Base-by-base conservation (phyloP, 1,140 invertebrate species). In the Epicauta chinensis region DNA sequence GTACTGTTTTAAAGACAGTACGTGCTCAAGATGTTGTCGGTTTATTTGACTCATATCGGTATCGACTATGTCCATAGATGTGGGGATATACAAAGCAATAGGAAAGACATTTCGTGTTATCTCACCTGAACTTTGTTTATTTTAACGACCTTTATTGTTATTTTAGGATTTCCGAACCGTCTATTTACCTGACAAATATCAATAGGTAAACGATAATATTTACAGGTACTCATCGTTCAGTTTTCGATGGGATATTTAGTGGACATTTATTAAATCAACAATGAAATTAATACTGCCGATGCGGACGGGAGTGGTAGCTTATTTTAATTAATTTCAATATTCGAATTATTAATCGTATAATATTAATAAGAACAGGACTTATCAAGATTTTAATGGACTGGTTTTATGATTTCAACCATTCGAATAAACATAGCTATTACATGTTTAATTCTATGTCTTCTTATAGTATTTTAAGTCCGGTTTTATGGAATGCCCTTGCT, bases 31-130 rank as follows among this genome's bases (percentile, higher is more conserved):
- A 29, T 49, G 39, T 43, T 44, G 49, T 29, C 45, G 32, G 45
- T 40, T 50, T 55, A 46, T 55, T 55, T 49, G 46, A 43, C 40
- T 55, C 43, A 50, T 55, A 55, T 48, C 37, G 31, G 39, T 55
- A 55, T 50, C 44, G 47, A 10, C 23, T 23, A 23, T 3, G 7
- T n/a, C 15, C 38, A n/a, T 5, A 12, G 46, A 49, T 29, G 40
- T n/a, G 34, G 30, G 15, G 35, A 30, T 5, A 23, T 23, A 23
- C 23, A 23, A 23, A n/a, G n/a, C 23, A 23, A 23, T 23, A 23
- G 23, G 4, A 5, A 7, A 23, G 23, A 7, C 23, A 23, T 23
- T 23, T 13, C 41, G 38, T 53, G 23, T 34, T 47, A 16, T 43
- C 39, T 50, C 46, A 55, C 53, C 53, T 55, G 45, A 38, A 16